These are phyloP conservation scores for Tympanoctomys barrerae DNA, from an alignment of 2,797 vertebrate genomes.

Conservation along the genomic window DNA sequence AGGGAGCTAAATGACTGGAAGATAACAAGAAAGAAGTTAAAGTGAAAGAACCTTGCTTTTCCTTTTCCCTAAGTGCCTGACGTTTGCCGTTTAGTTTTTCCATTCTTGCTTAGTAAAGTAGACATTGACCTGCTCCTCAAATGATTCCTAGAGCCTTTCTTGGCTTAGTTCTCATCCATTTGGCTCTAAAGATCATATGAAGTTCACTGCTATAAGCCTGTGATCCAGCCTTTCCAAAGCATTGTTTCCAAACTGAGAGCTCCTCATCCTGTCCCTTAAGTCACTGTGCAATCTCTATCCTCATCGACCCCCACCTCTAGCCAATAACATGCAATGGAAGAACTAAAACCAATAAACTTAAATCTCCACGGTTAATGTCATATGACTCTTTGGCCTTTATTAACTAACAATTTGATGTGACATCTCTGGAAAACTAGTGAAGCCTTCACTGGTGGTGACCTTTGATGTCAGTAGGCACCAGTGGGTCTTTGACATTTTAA, in stretches of 20 bases:
- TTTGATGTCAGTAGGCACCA: background rate
- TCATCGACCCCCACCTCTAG: too few species aligned
- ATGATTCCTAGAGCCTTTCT: too few species aligned
- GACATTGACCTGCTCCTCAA: background rate
- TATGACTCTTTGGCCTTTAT: background rate
- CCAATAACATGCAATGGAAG: background rate
- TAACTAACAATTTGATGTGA: background rate
- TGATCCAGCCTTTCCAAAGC: background rate
- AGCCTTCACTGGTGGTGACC: background rate
- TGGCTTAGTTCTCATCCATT: background rate
- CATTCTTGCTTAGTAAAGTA: too few species aligned
- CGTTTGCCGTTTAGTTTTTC: background rate
- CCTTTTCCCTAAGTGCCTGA: background rate
- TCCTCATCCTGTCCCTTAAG: background rate
- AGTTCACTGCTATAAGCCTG: background rate
- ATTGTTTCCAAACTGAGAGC: background rate
- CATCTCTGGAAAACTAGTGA: background rate
- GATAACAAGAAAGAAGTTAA: accelerated
- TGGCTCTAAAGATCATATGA: background rate
- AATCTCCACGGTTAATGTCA: background rate
- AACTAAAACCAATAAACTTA: background rate
- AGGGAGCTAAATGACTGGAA: background rate
- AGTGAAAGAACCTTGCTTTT: accelerated
- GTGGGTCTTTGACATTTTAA: background rate
- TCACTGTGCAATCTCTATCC: too few species aligned